A percentile compares a stretch with the other conserved stretches of the same genome.
Evolutionary conservation across 1,140 invertebrate genomes (phyloP).

Genomic region (Magallana angulata): DNA sequence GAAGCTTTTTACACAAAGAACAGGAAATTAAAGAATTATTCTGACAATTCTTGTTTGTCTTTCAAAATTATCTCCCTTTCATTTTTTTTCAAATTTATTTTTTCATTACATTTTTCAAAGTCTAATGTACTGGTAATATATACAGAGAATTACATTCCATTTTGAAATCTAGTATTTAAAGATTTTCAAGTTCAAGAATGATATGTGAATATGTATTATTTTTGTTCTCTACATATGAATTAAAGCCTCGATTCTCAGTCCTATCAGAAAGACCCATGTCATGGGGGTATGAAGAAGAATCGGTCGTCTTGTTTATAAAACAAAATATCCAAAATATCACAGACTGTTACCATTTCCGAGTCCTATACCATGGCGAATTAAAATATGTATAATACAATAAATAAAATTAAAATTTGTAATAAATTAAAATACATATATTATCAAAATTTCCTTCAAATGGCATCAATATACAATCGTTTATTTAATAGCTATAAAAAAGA

Average conservation of each 20-base stretch:
- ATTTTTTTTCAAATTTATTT: too few relatives aligned
- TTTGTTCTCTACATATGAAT: not conserved
- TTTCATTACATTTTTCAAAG: too few relatives aligned
- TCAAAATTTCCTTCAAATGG: not conserved
- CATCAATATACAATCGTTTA: not conserved
- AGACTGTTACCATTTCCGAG: not conserved
- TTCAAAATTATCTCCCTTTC: too few relatives aligned
- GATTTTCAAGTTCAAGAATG: not conserved
- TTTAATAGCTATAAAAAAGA: too few relatives aligned
- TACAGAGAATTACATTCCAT: too few relatives aligned
- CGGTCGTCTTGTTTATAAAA: not conserved
- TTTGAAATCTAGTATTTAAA: too few relatives aligned
- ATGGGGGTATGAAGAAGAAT: not conserved
- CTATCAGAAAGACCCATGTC: not conserved
- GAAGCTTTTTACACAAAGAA: not conserved
- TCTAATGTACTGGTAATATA: too few relatives aligned
- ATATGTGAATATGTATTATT: not conserved
- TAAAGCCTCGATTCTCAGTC: not conserved
- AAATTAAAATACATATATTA: slow-evolving; percentile 29
- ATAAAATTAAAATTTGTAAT: slow-evolving; percentile 27
- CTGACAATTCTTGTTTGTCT: not conserved
- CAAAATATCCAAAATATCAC: slow-evolving; percentile 23
- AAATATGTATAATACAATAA: slow-evolving; percentile 7
- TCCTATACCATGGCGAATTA: not conserved
- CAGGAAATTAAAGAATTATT: not conserved